Evolutionary conservation across 2,888 invertebrate species (phyloP), one percentile per base, ranked within the genome.

Genomic region (Beris morrisii): DNA sequence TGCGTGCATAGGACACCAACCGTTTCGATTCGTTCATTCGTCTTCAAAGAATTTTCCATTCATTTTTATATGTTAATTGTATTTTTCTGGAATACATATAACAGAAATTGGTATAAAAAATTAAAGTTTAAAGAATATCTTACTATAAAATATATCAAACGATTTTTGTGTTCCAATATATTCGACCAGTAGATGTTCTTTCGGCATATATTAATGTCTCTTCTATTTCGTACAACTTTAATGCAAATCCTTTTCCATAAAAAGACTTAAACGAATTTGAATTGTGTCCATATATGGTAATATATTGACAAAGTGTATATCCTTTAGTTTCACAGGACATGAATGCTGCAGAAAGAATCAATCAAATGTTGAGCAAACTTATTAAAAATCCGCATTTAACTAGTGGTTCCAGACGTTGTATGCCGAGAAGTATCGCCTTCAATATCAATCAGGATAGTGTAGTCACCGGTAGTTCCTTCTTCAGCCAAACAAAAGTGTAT

Each of bases 201-300:
- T 78, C 0, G 87, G 84, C 4, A 90, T 78, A 69, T 78, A 82
- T 71, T 86, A 80, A 70, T 0, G 80, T 79, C 0, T 84, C 82
- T 0, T 83, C 71, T 1, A 75, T 75, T 50, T 82, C 82, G 73
- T 88, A 88, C 44, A 87, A 78, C 67, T 82, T 79, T 5, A 87
- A 73, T 54, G 84, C 0, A 91, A 77, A 46, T 86, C 83, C 73
- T 89, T 90, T 74, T 87, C 89, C 84, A 91, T 85, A 73, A 91
- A 90, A 0, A 91, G 91, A 74, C 82, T 86, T 79, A 91, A 83
- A 70, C 91, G 74, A 68, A 86, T 84, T 79, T 91, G 75, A 67
- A 91, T 76, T 73, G 86, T 86, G 73, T 91, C 91, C 83, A 91
- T 86, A 71, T 89, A 87, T 1, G 84, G 81, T 0, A 88, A 86